Evolutionary conservation across 2,797 vertebrate genomes (phyloP), one percentile per base, ranked within the genome.

Genomic region (Liparis tanakae): DNA sequence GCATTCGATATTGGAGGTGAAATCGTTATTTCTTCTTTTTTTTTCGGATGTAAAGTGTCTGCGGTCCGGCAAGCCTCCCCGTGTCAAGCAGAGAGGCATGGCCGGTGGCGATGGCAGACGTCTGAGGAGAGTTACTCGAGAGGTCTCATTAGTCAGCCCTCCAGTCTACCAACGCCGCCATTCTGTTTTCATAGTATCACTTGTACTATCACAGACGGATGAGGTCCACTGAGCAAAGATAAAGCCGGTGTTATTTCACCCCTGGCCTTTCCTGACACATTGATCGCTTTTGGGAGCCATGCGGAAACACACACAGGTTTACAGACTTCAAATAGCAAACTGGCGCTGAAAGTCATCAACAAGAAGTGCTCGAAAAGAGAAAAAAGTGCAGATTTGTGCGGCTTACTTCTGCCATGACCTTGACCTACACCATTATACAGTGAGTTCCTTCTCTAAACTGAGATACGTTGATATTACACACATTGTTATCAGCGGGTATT

Each of bases 211-310:
- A 74, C 76, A 74, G 86, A 84, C 48, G 13, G 72, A 81, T 81
- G 79, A 85, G 90, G 87, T 89, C 80, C 81, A 90, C 70, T 87
- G 85, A 88, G 83, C 87, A 80, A 89, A 89, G 89, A 91, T 87
- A 90, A 85, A 91, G 86, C 71, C 56, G 22, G 72, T 88, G 85
- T 88, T 89, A 87, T 88, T 93, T 88, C 87, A 93, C 81, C 87
- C 70, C 72, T 80, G 79, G 85, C 83, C 86, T 82, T 58, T 72
- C 78, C 74, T 82, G 85, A 88, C 90, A 84, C 82, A 65, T 60
- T 39, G 72, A 79, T 79, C 10, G 30, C 84, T 82, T 87, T 89
- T 80, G 75, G 79, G 85, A 87, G 76, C n/a, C 6, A 4, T 36
- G 37, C 58, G 72, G 66, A 79, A 82, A 85, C 33, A 72, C 75